Conservation (phyloP, 2,797 vertebrate species). For the Heliangelus exortis region DNA sequence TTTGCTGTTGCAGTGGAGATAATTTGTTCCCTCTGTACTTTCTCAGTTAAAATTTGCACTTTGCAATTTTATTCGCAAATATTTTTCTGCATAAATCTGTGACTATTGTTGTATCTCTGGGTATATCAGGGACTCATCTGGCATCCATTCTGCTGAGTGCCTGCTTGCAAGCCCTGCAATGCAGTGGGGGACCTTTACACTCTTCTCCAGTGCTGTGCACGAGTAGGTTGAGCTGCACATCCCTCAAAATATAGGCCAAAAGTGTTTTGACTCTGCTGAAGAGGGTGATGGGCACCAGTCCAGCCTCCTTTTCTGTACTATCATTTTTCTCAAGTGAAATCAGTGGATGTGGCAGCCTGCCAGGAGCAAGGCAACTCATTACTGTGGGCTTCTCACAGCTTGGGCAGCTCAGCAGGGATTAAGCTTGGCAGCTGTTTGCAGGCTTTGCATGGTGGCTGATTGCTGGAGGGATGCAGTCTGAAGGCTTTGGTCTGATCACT, state of each 20-base stretch:
- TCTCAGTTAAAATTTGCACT: background rate
- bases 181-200: background rate
- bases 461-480: no score
- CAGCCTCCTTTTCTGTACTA: background rate
- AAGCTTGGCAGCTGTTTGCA: background rate
- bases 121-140: background rate
- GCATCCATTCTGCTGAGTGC: rapidly evolving
- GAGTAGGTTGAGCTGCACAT: background rate
- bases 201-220: background rate
- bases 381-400: background rate
- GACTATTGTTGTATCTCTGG: rapidly evolving
- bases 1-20: background rate
- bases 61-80: background rate
- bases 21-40: background rate
- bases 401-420: background rate
- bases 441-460: background rate
- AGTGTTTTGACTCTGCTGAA: background rate
- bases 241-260: background rate
- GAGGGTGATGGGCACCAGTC: background rate
- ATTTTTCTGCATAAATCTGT: rapidly evolving
- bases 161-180: background rate
- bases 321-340: background rate
- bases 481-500: background rate
- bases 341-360: background rate
- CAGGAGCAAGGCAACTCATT: background rate